phyloP scores from a whole-genome alignment of 2,888 invertebrate species.

The Drosophila bunnanda region DNA sequence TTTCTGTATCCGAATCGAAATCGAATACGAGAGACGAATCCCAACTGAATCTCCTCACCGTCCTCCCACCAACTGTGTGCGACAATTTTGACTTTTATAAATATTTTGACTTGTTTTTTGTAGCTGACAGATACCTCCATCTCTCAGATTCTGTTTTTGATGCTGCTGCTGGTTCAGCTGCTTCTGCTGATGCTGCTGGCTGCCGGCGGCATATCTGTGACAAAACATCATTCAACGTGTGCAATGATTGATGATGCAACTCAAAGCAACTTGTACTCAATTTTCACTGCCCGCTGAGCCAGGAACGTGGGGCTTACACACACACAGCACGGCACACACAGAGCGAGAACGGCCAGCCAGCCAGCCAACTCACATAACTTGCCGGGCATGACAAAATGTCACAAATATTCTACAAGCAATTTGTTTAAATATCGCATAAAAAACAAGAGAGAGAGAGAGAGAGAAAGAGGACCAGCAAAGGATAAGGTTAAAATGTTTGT shows the following conservation, averaged over 20 bases:
- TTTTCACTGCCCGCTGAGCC: conserved; percentile 71
- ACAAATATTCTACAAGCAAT: conserved; percentile 81
- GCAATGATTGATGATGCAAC: conserved; percentile 81
- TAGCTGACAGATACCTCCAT: conserved; percentile 39
- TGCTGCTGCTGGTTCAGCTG: conserved; percentile 50
- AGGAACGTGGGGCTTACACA: conserved; percentile 40
- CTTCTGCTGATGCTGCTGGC: conserved; percentile 14
- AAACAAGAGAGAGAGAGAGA: conserved; percentile 11
- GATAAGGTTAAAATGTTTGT: conserved; percentile 3
- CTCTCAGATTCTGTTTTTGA: conserved; percentile 35
- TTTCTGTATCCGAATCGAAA: conserved; percentile 59
- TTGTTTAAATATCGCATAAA: conserved; percentile 82
- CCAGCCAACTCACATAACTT: conserved; percentile 41
- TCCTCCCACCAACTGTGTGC: conserved; percentile 56
- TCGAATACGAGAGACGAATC: conserved; percentile 60
- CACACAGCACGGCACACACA: conserved; percentile 15
- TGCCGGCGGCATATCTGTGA: conserved; percentile 75
- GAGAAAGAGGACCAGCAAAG: conserved; percentile 19
- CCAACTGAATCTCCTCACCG: conserved; percentile 3
- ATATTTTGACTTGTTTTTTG: conserved; percentile 75
- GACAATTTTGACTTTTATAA: conserved; percentile 81
- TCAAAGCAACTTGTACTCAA: conserved; percentile 80
- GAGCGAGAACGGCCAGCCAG: conserved; percentile 2
- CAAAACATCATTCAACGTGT: conserved; percentile 80
- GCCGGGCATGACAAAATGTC: conserved; percentile 76